A percentile compares a stretch with the other conserved stretches of the same genome.
phyloP scores from a whole-genome alignment of 2,113 vertebrate genomes.

The Daphoenositta chrysoptera region DNA sequence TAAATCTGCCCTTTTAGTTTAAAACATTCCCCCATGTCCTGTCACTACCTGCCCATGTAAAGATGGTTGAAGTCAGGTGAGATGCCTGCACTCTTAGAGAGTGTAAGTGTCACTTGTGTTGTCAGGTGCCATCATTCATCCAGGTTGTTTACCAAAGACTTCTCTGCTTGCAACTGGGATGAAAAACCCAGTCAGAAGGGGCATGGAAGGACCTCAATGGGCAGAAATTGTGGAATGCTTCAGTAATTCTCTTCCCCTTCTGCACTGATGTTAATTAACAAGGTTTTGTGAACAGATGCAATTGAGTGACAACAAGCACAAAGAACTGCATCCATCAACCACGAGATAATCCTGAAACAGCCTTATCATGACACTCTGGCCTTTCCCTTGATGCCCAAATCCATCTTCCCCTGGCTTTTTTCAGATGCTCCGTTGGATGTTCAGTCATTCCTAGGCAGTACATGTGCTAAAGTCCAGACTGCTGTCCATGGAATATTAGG shows the following conservation, averaged over 20 bases:
- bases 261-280: not conserved
- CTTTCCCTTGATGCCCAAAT: not conserved
- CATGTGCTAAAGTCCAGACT: not conserved
- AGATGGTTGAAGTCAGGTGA: not conserved
- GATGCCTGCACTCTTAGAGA: accelerated
- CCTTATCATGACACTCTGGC: not conserved
- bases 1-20: not conserved
- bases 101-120: not conserved
- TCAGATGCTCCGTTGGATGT: accelerated
- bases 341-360: not conserved
- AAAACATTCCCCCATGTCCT: not conserved
- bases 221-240: not conserved
- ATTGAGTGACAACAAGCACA: not conserved
- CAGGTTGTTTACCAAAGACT: not conserved
- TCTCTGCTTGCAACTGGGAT: not conserved
- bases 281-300: not conserved
- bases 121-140: not conserved
- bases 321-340: not conserved
- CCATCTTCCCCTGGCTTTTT: not conserved
- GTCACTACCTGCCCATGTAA: accelerated
- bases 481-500: not conserved
- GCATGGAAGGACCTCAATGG: not conserved
- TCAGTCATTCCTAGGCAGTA: not conserved
- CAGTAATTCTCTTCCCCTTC: not conserved
- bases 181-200: not conserved